A percentile compares a stretch with the other conserved stretches of the same genome.
phyloP scores from a whole-genome alignment of 2,113 vertebrate genomes.

The Amia ocellicauda region DNA sequence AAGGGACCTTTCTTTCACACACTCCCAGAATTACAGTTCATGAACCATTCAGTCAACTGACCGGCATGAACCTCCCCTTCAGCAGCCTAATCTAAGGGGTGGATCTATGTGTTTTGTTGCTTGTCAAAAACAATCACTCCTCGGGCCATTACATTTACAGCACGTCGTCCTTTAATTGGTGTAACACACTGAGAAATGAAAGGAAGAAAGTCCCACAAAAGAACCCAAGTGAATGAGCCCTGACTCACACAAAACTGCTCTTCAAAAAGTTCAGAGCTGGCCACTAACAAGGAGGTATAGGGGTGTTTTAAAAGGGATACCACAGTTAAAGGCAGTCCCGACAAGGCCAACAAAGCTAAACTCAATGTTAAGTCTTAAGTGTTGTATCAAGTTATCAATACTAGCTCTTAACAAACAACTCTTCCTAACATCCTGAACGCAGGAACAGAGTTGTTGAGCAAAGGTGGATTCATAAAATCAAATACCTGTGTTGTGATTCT shows the following conservation, averaged over 20 bases:
- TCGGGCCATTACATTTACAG: constrained; percentile 98
- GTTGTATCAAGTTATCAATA: constrained; percentile 24
- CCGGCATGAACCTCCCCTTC: constrained; percentile 87
- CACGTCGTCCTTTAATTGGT: constrained; percentile 97
- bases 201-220: constrained; percentile 81
- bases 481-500: constrained; percentile 14
- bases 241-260: constrained; percentile 84
- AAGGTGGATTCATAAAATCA: neutral
- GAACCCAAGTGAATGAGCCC: constrained; percentile 79
- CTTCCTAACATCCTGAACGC: constrained; percentile 8
- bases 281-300: constrained; percentile 82
- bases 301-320: constrained; percentile 76
- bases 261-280: constrained; percentile 85
- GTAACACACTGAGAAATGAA: constrained; percentile 87
- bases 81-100: constrained; percentile 98
- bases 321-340: constrained; percentile 78
- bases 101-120: constrained; percentile 98
- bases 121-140: constrained; percentile 98
- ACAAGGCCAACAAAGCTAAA: constrained; percentile 30
- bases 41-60: constrained; percentile 86
- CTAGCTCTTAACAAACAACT: constrained; percentile 21
- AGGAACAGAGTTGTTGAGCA: neutral
- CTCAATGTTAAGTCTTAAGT: constrained; percentile 16
- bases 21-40: constrained; percentile 81
- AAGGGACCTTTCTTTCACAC: constrained; percentile 73